These are phyloP conservation scores for Reticulitermes speratus DNA, from an alignment of 1,140 invertebrate genomes.

Conservation along the genomic window DNA sequence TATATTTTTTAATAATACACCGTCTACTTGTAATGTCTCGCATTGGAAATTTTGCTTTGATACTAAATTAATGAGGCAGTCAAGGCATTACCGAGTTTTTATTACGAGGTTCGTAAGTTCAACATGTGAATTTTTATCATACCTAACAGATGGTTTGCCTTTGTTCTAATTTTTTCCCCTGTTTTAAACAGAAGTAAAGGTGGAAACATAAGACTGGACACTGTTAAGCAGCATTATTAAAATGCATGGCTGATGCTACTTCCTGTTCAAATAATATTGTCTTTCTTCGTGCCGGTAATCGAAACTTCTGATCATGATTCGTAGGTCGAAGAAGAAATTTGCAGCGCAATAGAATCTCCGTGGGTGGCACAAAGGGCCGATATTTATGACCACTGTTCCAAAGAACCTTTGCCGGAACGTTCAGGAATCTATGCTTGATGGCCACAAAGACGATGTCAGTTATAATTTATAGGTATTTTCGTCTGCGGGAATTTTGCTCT, in stretches of 20 bases:
- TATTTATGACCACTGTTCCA: background rate
- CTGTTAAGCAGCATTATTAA: background rate
- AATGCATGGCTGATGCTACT: background rate
- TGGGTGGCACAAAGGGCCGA: background rate
- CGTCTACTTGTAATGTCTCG: background rate
- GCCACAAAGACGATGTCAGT: background rate
- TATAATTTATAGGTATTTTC: conserved; percentile 2
- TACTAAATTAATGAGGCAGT: background rate
- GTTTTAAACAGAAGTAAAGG: background rate
- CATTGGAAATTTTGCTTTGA: background rate
- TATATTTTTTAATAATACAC: background rate
- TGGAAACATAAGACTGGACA: background rate
- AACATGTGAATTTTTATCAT: background rate
- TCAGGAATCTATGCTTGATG: background rate
- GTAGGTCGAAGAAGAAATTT: background rate
- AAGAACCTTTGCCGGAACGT: background rate
- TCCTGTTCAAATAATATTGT: background rate
- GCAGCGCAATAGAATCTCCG: background rate
- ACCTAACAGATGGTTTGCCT: background rate
- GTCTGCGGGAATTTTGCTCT: background rate
- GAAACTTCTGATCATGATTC: background rate
- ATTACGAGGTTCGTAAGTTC: background rate
- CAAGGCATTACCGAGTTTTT: background rate
- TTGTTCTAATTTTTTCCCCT: background rate
- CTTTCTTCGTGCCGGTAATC: background rate